Percentiles rank a stretch among this genome's conserved stretches.
These are phyloP conservation scores for Hippasteria phrygiana DNA, from an alignment of 53 echinoderm and acorn worm species.

Conservation along the genomic window DNA sequence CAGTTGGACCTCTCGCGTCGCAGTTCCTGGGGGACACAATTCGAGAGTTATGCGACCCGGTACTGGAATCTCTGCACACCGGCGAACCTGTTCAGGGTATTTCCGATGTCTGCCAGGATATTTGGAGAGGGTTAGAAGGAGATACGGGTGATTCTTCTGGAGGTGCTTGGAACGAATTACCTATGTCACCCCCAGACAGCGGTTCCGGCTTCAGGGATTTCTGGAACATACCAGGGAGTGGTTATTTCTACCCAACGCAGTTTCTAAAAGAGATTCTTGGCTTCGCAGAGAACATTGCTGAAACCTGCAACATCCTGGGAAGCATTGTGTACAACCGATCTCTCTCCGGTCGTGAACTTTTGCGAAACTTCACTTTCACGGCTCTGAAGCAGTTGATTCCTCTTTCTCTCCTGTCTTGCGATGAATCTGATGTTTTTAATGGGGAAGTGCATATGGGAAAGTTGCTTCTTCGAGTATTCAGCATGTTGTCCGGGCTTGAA, in stretches of 20 bases:
- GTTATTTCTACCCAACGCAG: constrained; percentile 8
- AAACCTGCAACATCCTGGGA: constrained; percentile 18
- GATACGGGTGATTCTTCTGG: not conserved
- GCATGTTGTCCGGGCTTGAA: not conserved
- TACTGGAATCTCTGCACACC: constrained; percentile 31
- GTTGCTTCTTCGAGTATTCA: constrained; percentile 9
- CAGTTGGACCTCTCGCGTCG: constrained; percentile 28
- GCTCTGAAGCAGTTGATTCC: constrained; percentile 24
- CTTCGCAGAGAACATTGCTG: constrained; percentile 13
- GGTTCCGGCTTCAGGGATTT: not conserved
- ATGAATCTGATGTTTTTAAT: not conserved
- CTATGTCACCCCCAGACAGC: not conserved
- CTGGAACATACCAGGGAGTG: constrained; percentile 34
- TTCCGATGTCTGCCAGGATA: constrained; percentile 2
- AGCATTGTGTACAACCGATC: constrained; percentile 14
- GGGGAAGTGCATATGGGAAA: constrained; percentile 4
- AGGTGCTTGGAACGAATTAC: not conserved
- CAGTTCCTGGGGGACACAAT: constrained; percentile 14
- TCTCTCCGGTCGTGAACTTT: constrained; percentile 13
- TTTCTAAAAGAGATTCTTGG: constrained; percentile 32
- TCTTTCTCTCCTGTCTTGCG: constrained; percentile 30
- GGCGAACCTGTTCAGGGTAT: constrained; percentile 4
- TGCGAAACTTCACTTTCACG: constrained; percentile 20
- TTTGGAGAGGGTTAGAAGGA: constrained; percentile 12
- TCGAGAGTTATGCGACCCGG: constrained; percentile 12